phyloP scores from a whole-genome alignment of 2,888 invertebrate species.

The Trisateles emortualis region DNA sequence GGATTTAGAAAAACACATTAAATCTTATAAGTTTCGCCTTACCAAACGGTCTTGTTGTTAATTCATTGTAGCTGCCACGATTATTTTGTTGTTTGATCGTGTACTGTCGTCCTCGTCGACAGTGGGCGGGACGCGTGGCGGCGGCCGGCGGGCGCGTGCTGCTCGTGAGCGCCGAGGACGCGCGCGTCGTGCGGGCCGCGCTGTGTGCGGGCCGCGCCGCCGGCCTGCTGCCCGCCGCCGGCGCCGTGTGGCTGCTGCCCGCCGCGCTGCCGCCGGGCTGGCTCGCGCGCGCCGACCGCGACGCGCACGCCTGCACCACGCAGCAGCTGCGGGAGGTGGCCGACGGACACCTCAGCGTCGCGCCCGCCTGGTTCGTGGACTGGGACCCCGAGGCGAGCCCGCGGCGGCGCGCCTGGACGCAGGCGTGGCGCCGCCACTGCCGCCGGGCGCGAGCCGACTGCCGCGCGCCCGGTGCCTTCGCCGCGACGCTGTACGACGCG shows the following conservation, averaged over 20 bases:
- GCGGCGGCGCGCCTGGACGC: slow-evolving; percentile 19
- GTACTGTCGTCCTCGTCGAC: too few relatives aligned
- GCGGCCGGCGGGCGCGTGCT: slow-evolving; percentile 89
- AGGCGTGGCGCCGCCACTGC: slow-evolving; percentile 13
- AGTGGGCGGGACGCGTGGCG: slow-evolving; percentile 68
- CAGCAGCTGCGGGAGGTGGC: slow-evolving; percentile 52
- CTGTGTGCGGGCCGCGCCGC: slow-evolving; percentile 93
- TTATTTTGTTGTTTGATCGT: too few relatives aligned
- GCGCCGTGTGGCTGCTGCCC: slow-evolving; percentile 96
- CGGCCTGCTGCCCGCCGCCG: slow-evolving; percentile 90
- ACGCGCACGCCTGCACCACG: slow-evolving; percentile 86
- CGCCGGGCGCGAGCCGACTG: slow-evolving; percentile 30
- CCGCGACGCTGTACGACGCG: slow-evolving; percentile 73
- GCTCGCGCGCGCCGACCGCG: slow-evolving; percentile 87
- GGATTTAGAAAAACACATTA: too few relatives aligned
- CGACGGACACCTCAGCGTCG: slow-evolving; percentile 60
- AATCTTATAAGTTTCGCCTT: too few relatives aligned
- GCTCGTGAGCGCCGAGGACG: slow-evolving; percentile 92
- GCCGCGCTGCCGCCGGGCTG: slow-evolving; percentile 89
- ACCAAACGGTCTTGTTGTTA: too few relatives aligned
- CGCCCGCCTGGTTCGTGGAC: slow-evolving; percentile 60
- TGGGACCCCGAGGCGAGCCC: slow-evolving; percentile 60
- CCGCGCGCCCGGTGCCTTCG: slow-evolving; percentile 50
- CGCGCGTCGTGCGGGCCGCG: slow-evolving; percentile 90
- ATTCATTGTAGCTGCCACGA: too few relatives aligned